Conservation (phyloP, 2,797 vertebrate genomes). For the Mustela erminea region DNA sequence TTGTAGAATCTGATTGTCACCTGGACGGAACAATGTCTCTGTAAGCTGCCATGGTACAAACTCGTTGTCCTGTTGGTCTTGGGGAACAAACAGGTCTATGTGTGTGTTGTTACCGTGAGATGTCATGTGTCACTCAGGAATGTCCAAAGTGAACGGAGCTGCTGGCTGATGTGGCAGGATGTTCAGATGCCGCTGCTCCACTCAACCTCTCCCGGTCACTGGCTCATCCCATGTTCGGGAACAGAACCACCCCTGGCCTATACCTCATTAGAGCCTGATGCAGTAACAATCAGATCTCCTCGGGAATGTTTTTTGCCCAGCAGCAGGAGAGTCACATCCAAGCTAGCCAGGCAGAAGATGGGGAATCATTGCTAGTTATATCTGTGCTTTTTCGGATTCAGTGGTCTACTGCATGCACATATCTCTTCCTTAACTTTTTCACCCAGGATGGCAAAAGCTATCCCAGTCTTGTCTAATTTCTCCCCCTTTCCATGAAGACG, state of each 20-base stretch:
- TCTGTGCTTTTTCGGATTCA: conserved; percentile 15
- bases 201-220: neutral
- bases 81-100: neutral
- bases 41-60: neutral
- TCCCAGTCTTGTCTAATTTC: neutral
- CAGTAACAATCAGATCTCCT: neutral
- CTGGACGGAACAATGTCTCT: conserved; percentile 21
- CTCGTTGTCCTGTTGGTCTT: neutral
- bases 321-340: neutral
- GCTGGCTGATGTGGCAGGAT: neutral
- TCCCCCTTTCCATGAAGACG: neutral
- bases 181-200: neutral
- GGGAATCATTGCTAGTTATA: neutral
- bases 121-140: neutral
- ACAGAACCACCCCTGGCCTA: neutral
- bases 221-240: neutral
- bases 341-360: neutral
- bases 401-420: neutral
- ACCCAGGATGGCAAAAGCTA: neutral
- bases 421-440: neutral
- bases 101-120: neutral
- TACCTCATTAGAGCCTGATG: neutral
- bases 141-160: neutral
- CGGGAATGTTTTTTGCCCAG: neutral
- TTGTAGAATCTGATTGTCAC: conserved; percentile 46